phyloP scores from a whole-genome alignment of 2,797 vertebrate species.

The Pteronotus mesoamericanus region DNA sequence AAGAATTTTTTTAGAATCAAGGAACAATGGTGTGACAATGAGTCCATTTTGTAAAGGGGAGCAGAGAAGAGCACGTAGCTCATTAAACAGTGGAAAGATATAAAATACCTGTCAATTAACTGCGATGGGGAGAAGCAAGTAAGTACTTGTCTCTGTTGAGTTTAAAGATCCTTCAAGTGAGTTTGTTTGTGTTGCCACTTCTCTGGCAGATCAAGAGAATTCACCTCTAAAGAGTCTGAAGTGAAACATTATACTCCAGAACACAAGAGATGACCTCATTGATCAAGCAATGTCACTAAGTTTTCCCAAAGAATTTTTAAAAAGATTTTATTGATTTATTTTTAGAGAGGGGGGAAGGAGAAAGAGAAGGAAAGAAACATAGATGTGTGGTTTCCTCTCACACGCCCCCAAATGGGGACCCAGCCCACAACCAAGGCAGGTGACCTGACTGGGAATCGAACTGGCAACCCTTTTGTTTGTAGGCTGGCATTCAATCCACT shows the following conservation, averaged over 20 bases:
- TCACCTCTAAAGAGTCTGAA: conserved; percentile 25
- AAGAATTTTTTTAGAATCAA: conserved; percentile 51
- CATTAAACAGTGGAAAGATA: conserved; percentile 41
- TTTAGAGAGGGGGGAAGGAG: too few relatives aligned
- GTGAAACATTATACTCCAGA: conserved; percentile 21
- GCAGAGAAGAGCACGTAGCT: conserved; percentile 23
- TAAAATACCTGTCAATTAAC: conserved; percentile 40
- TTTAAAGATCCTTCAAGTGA: conserved; percentile 2
- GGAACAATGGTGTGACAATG: conserved; percentile 9
- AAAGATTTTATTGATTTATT: too few relatives aligned
- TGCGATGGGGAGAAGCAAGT: background rate
- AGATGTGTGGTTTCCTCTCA: too few relatives aligned
- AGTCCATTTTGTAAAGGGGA: conserved; percentile 39
- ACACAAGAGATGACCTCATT: conserved; percentile 6
- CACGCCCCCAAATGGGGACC: too few relatives aligned
- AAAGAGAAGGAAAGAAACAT: too few relatives aligned
- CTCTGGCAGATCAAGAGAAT: conserved; percentile 39
- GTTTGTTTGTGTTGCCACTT: background rate
- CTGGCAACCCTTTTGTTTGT: too few relatives aligned
- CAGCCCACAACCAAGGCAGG: too few relatives aligned
- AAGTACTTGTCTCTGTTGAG: background rate
- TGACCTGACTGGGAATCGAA: too few relatives aligned
- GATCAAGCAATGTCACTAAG: conserved; percentile 23
- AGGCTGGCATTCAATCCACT: too few relatives aligned
- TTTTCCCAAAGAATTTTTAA: background rate